A percentile compares a stretch with the other conserved stretches of the same genome.
Conservation (phyloP, 2,888 invertebrate species). For the Tipula vernalis region DNA sequence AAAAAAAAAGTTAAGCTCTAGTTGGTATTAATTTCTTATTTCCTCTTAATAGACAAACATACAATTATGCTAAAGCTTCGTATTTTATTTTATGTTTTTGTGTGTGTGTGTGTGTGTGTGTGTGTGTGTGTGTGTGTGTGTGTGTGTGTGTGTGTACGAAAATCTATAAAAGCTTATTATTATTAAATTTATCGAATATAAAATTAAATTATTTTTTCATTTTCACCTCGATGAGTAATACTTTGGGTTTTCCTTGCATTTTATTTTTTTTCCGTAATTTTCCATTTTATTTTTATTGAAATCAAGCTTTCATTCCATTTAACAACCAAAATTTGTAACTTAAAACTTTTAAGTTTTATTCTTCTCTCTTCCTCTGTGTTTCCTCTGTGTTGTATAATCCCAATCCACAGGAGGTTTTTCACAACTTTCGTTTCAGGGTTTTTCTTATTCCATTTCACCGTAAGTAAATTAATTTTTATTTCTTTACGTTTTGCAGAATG, state of each 20-base stretch:
- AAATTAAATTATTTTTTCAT: background rate
- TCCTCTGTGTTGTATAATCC: background rate
- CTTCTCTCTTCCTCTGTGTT: background rate
- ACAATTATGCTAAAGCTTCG: background rate
- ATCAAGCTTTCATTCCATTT: background rate
- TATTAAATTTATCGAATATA: background rate
- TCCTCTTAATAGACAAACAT: background rate
- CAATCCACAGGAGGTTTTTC: background rate
- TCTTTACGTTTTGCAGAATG: background rate
- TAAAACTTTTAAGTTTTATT: background rate
- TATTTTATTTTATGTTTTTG: background rate
- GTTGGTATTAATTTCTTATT: background rate
- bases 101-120: background rate
- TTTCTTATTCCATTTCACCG: background rate
- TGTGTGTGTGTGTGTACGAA: background rate
- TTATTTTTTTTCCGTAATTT: too few relatives aligned
- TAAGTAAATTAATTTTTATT: conserved; percentile 1
- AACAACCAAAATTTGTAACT: background rate
- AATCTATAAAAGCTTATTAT: background rate
- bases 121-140: too few relatives aligned
- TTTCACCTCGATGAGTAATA: background rate
- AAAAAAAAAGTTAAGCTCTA: background rate
- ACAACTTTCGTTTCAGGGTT: background rate
- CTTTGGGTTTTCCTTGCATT: background rate
- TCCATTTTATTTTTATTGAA: background rate